phyloP scores from a whole-genome alignment of 2,888 invertebrate genomes.

The Drosophila antonietae region DNA sequence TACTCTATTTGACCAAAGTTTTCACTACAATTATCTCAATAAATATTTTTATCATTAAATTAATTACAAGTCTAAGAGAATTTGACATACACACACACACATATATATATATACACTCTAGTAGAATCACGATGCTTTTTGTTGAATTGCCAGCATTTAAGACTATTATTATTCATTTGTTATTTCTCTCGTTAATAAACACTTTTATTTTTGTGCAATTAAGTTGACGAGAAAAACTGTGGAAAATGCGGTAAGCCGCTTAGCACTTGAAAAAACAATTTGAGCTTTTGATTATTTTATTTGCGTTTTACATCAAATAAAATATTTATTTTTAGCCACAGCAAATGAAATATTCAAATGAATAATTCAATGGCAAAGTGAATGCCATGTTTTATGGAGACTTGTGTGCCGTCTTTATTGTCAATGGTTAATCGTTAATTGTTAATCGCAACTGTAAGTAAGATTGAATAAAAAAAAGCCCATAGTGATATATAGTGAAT shows the following conservation, averaged over 20 bases:
- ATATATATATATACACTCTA: background rate
- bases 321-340: conserved; percentile 24
- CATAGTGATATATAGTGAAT: conserved; percentile 5
- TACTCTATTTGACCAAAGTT: background rate
- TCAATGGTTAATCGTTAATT: background rate
- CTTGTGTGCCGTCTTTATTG: background rate
- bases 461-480: background rate
- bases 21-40: background rate
- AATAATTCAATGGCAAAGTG: conserved; percentile 35
- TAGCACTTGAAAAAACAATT: conserved; percentile 23
- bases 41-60: background rate
- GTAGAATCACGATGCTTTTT: background rate
- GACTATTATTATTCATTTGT: background rate
- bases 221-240: conserved; percentile 11
- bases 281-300: conserved; percentile 19
- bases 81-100: background rate
- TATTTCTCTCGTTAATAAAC: background rate
- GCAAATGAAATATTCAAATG: conserved; percentile 31
- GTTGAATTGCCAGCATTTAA: background rate
- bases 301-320: conserved; percentile 12
- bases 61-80: background rate
- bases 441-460: background rate
- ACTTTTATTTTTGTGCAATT: conserved; percentile 28
- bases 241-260: conserved; percentile 35
- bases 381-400: background rate